These are phyloP conservation scores for Ormyrus nitidulus DNA, from an alignment of 2,888 invertebrate species.

Conservation along the genomic window DNA sequence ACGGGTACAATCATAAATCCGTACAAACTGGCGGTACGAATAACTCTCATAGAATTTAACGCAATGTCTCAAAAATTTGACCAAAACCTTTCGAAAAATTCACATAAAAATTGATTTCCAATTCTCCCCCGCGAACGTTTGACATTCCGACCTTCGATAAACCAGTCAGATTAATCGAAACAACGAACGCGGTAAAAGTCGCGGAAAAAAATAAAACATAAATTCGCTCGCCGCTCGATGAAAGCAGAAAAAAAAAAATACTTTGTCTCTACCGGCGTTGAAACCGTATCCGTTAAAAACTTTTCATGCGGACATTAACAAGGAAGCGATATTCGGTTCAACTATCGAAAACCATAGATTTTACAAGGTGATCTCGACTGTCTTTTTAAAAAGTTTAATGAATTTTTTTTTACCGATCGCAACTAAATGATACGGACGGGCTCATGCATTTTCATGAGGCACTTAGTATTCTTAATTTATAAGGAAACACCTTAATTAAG, in stretches of 20 bases:
- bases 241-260: slow-evolving; percentile 5
- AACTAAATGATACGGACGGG: too few relatives aligned
- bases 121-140: neutral
- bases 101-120: slow-evolving; percentile 16
- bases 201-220: slow-evolving; percentile 11
- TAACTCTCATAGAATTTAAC: neutral
- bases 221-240: slow-evolving; percentile 5
- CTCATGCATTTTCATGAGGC: neutral
- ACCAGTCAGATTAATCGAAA: slow-evolving; percentile 3
- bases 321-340: neutral
- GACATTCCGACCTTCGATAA: neutral
- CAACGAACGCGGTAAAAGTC: neutral
- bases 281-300: too few relatives aligned
- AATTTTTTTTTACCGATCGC: too few relatives aligned
- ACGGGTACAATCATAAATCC: too few relatives aligned
- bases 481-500: neutral
- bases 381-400: too few relatives aligned
- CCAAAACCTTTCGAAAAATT: neutral
- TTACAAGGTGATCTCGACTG: too few relatives aligned
- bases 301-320: neutral
- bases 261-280: neutral
- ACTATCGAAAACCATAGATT: too few relatives aligned
- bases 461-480: neutral
- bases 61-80: neutral
- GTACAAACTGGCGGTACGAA: too few relatives aligned